These are phyloP conservation scores for Chionomys nivalis DNA, from an alignment of 2,113 vertebrate genomes.

Conservation along the genomic window DNA sequence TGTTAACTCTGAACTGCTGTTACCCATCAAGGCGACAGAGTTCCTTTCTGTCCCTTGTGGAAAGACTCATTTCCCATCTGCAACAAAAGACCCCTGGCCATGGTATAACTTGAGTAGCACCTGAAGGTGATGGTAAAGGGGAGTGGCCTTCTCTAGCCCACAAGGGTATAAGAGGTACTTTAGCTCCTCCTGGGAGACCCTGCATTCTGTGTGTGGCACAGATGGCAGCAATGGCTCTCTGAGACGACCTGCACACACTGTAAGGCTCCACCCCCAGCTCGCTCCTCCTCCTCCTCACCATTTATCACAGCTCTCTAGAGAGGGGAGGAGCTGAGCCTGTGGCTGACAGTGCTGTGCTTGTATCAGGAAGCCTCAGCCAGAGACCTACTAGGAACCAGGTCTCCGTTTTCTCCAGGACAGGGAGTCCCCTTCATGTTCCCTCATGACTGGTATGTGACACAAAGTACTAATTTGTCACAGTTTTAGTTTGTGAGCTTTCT, in stretches of 20 bases:
- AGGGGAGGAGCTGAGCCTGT: neutral
- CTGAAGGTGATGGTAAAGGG: neutral
- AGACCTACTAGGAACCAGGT: neutral
- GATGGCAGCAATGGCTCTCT: neutral
- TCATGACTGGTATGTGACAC: neutral
- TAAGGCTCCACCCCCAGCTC: neutral
- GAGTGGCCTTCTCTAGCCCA: neutral
- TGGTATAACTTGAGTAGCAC: no score
- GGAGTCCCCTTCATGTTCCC: no score
- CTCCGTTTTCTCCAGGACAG: neutral
- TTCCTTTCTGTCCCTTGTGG: neutral
- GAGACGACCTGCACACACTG: neutral
- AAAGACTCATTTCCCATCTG: neutral
- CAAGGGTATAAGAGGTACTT: neutral
- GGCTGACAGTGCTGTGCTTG: neutral
- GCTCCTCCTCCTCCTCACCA: neutral
- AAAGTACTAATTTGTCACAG: neutral
- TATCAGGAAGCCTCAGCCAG: neutral
- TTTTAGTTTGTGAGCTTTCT: neutral
- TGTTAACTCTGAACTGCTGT: neutral
- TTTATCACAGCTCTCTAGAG: neutral
- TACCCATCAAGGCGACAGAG: no score
- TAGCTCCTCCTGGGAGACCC: neutral
- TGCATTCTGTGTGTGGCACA: neutral
- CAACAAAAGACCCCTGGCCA: neutral